A percentile compares a stretch with the other conserved stretches of the same genome.
Conservation (phyloP, 1,140 invertebrate species). For the Halesus radiatus region DNA sequence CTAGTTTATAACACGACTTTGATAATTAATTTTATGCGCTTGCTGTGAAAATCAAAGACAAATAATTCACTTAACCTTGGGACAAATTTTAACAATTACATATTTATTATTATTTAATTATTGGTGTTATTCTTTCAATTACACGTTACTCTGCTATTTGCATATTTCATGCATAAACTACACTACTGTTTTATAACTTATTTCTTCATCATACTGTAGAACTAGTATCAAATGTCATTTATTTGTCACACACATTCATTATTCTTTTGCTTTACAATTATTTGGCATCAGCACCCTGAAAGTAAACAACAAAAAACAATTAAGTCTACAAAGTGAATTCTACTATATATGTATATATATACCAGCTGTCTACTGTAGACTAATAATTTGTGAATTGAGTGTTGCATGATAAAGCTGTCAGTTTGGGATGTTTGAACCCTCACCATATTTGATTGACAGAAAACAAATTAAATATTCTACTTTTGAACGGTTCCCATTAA, state of each 20-base stretch:
- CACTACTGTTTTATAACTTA: neutral
- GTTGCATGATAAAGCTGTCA: no score
- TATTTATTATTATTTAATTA: neutral
- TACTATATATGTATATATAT: no score
- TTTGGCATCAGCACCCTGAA: conserved; percentile 27
- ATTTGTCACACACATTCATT: conserved; percentile 13
- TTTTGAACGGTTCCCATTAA: no score
- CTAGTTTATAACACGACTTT: no score
- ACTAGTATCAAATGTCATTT: conserved; percentile 15
- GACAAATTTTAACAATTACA: neutral
- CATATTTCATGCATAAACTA: no score
- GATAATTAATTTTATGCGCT: no score
- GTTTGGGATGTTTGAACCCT: neutral
- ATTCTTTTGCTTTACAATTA: neutral
- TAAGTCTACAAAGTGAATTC: no score
- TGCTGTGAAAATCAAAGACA: neutral
- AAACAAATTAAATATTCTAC: no score
- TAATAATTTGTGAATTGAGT: no score
- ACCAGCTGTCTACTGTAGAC: no score
- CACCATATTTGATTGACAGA: neutral
- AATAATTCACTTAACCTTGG: neutral
- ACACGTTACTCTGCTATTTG: conserved; percentile 4
- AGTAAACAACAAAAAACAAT: neutral
- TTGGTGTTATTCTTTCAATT: conserved; percentile 19
- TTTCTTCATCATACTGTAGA: neutral